phyloP scores from a whole-genome alignment of 2,113 vertebrate genomes.

The Strix uralensis region DNA sequence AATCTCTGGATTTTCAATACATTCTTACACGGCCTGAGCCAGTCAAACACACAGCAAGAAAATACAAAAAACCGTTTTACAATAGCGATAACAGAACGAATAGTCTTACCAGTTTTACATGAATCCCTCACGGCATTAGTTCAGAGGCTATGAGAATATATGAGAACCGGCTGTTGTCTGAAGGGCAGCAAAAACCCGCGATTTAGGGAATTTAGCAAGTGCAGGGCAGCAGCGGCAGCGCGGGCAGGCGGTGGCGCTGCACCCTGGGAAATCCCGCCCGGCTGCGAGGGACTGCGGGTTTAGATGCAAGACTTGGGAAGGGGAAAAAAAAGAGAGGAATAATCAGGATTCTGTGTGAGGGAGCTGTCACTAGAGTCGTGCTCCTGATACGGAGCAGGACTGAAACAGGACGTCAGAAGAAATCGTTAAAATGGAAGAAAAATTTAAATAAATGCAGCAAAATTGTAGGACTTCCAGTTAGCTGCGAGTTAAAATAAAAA shows the following conservation, averaged over 20 bases:
- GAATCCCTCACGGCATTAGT: fast-evolving
- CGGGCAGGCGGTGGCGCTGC: slow-evolving; percentile 42
- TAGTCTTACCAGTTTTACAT: fast-evolving
- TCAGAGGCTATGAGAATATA: fast-evolving
- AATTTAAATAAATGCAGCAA: not conserved
- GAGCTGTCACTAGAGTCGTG: too few species aligned
- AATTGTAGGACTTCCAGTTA: not conserved
- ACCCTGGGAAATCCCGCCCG: not conserved
- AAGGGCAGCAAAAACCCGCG: fast-evolving
- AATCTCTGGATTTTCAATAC: not conserved
- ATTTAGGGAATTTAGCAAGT: fast-evolving
- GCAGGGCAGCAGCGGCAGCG: not conserved
- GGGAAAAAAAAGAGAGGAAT: fast-evolving
- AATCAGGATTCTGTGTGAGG: not conserved
- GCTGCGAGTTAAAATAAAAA: not conserved
- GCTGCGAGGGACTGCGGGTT: fast-evolving
- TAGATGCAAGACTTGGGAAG: fast-evolving
- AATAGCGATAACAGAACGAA: fast-evolving
- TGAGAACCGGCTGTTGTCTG: fast-evolving
- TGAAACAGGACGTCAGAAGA: not conserved
- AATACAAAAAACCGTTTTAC: fast-evolving
- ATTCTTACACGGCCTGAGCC: fast-evolving
- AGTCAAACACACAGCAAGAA: not conserved
- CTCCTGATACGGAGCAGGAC: not conserved
- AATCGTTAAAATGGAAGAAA: not conserved